phyloP scores from a whole-genome alignment of 1,140 invertebrate genomes.

The Cyclargus thomasi region DNA sequence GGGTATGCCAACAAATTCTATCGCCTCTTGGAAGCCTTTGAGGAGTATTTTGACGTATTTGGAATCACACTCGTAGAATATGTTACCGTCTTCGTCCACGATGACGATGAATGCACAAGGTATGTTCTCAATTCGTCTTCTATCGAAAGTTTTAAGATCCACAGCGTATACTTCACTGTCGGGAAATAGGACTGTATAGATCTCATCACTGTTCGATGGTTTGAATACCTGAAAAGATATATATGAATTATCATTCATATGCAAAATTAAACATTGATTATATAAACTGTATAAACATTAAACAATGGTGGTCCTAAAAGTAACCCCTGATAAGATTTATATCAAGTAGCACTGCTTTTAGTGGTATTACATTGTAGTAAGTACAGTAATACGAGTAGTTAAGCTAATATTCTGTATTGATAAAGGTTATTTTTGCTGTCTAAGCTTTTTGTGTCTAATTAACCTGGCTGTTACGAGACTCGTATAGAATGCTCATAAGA shows the following conservation, averaged over 20 bases:
- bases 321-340: too few relatives aligned
- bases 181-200: slow-evolving; percentile 56
- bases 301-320: too few relatives aligned
- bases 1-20: slow-evolving; percentile 59
- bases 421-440: too few relatives aligned
- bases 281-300: too few relatives aligned
- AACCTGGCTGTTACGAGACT: too few relatives aligned
- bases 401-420: too few relatives aligned
- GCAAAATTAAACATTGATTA: too few relatives aligned
- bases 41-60: slow-evolving; percentile 62
- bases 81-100: slow-evolving; percentile 52
- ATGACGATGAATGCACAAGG: slow-evolving; percentile 58
- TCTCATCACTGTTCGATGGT: slow-evolving; percentile 39
- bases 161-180: slow-evolving; percentile 54
- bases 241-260: neutral
- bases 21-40: slow-evolving; percentile 58
- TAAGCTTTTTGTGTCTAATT: too few relatives aligned
- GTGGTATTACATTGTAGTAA: too few relatives aligned
- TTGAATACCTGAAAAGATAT: slow-evolving; percentile 41
- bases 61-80: slow-evolving; percentile 64
- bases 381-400: too few relatives aligned
- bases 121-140: slow-evolving; percentile 47
- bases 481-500: too few relatives aligned
- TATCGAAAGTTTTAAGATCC: slow-evolving; percentile 51
- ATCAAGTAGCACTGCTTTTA: too few relatives aligned